A percentile compares a stretch with the other conserved stretches of the same genome.
Evolutionary conservation across 2,888 invertebrate species (phyloP).

Genomic region (Sialis fuliginosa): DNA sequence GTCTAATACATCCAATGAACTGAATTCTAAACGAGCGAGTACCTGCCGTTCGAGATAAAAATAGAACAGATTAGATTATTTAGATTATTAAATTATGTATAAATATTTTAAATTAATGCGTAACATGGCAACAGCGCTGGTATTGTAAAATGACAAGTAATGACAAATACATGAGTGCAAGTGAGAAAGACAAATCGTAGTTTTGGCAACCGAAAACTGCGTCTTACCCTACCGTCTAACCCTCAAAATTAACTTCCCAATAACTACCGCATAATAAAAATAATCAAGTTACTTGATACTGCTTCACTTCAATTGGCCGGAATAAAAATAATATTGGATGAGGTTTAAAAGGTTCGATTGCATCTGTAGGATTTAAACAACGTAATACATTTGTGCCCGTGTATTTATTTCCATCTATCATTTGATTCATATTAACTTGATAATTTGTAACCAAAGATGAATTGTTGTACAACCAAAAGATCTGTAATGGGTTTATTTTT

Average conservation of each 20-base stretch:
- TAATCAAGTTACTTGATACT: slow-evolving; percentile 16
- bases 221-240: too few relatives aligned
- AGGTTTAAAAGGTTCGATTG: slow-evolving; percentile 14
- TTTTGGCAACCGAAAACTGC: too few relatives aligned
- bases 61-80: too few relatives aligned
- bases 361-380: slow-evolving; percentile 20
- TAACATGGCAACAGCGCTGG: too few relatives aligned
- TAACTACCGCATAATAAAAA: neutral
- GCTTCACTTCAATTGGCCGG: slow-evolving; percentile 21
- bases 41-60: too few relatives aligned
- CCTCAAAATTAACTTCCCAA: neutral
- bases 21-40: too few relatives aligned
- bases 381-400: slow-evolving; percentile 19
- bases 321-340: slow-evolving; percentile 23
- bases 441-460: slow-evolving; percentile 16
- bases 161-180: too few relatives aligned
- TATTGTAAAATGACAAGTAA: too few relatives aligned
- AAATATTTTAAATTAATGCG: too few relatives aligned
- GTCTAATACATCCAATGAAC: too few relatives aligned
- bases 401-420: slow-evolving; percentile 16
- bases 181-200: too few relatives aligned
- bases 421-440: slow-evolving; percentile 14
- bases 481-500: slow-evolving; percentile 12
- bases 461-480: slow-evolving; percentile 25
- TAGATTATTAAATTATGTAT: too few relatives aligned